Conservation (phyloP, 2,888 invertebrate species). For the Uloborus plumipes region DNA sequence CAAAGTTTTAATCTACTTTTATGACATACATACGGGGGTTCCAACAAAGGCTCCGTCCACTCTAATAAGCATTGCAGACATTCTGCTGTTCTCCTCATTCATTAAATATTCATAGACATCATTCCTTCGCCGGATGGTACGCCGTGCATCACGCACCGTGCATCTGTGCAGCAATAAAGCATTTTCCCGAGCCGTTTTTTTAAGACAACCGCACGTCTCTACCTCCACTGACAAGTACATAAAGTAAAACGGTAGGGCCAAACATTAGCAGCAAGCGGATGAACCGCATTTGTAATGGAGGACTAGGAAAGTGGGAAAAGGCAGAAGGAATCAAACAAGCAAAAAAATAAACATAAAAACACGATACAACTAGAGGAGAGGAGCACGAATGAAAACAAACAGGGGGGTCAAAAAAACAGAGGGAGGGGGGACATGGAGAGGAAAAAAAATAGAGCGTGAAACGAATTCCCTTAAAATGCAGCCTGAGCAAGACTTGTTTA, state of each 20-base stretch:
- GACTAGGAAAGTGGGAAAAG: conserved; percentile 27
- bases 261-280: conserved; percentile 43
- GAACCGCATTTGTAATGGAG: conserved; percentile 42
- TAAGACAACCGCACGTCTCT: conserved; percentile 47
- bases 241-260: conserved; percentile 39
- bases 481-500: conserved; percentile 28
- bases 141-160: conserved; percentile 25
- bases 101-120: conserved; percentile 54
- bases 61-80: conserved; percentile 38
- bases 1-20: conserved; percentile 52
- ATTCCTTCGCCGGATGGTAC: conserved; percentile 25
- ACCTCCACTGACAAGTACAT: conserved; percentile 46
- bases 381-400: conserved; percentile 37
- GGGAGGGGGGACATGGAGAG: conserved; percentile 30
- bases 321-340: conserved; percentile 28
- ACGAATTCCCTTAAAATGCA: conserved; percentile 45
- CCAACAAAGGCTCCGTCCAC: conserved; percentile 40
- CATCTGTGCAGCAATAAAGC: conserved; percentile 47
- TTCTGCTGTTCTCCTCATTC: conserved; percentile 34
- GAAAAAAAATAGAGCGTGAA: conserved; percentile 33
- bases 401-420: conserved; percentile 10
- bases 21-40: conserved; percentile 36
- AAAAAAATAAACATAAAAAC: conserved; percentile 25
- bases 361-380: conserved; percentile 33
- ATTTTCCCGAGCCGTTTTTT: conserved; percentile 50